Conservation (phyloP, 2,888 invertebrate genomes). For the Apoderus coryli region DNA sequence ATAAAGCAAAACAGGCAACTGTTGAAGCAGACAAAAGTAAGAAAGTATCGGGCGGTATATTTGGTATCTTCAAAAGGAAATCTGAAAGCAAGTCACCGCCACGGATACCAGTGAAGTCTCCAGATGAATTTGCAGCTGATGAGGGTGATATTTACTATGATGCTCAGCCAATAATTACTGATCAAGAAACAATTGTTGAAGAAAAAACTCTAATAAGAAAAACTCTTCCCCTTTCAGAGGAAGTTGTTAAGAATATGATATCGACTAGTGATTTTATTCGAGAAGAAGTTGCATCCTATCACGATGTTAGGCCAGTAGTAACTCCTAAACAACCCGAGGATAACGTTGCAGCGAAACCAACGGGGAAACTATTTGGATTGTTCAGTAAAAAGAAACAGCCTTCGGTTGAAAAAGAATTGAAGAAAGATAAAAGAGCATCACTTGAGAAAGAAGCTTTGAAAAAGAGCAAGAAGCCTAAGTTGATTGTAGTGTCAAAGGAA, state of each 20-base stretch:
- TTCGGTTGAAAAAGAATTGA: neutral
- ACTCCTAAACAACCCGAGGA: slow-evolving; percentile 2
- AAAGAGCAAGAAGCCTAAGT: slow-evolving; percentile 10
- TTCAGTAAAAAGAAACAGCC: slow-evolving; percentile 7
- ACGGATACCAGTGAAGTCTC: no score
- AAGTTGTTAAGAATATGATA: slow-evolving; percentile 3
- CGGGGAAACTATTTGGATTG: slow-evolving; percentile 9
- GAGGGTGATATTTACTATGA: no score
- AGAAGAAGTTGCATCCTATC: slow-evolving; percentile 23
- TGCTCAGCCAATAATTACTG: no score
- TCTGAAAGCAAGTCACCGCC: no score
- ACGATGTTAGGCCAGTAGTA: slow-evolving; percentile 17
- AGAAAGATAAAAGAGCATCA: neutral
- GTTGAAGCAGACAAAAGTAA: slow-evolving; percentile 6
- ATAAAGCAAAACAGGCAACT: neutral
- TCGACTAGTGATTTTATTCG: slow-evolving; percentile 18
- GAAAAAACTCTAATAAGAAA: slow-evolving; percentile 5
- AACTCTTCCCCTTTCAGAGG: slow-evolving; percentile 7
- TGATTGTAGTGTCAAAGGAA: slow-evolving; percentile 8
- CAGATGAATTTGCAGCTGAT: slow-evolving; percentile 11
- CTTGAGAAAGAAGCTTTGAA: slow-evolving; percentile 12
- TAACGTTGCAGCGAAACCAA: slow-evolving; percentile 7
- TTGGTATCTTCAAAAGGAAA: slow-evolving; percentile 10
- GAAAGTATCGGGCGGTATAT: slow-evolving; percentile 10
- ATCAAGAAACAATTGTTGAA: slow-evolving; percentile 2